Conservation (phyloP, 1,140 invertebrate species). For the Macrobrachium nipponense region DNA sequence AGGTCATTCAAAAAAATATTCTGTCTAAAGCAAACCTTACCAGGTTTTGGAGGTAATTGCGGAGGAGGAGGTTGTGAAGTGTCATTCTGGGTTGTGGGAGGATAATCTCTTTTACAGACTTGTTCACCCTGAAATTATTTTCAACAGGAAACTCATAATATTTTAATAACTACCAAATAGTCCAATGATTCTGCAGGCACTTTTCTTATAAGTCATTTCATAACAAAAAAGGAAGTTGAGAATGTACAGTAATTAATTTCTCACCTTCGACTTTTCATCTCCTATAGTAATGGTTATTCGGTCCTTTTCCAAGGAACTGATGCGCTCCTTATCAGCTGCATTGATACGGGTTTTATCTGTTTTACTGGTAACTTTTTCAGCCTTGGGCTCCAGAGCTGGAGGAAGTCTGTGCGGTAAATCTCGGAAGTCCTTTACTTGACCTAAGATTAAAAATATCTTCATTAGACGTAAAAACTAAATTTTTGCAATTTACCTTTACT, state of each 20-base stretch:
- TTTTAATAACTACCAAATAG: not conserved
- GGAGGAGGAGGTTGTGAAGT: constrained; percentile 66
- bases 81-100: constrained; percentile 28
- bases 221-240: too few relatives aligned
- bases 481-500: not conserved
- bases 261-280: not conserved
- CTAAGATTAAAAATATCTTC: not conserved
- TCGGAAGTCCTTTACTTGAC: constrained; percentile 44
- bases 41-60: constrained; percentile 71
- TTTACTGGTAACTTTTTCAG: constrained; percentile 46
- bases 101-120: constrained; percentile 51
- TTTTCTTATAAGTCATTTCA: not conserved
- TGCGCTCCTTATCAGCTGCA: constrained; percentile 16
- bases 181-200: too few relatives aligned
- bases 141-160: not conserved
- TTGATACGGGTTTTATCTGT: constrained; percentile 46
- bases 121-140: constrained; percentile 3
- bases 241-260: too few relatives aligned
- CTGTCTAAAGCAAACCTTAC: constrained; percentile 61
- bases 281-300: not conserved
- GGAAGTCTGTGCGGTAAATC: constrained; percentile 49
- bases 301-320: constrained; percentile 8
- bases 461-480: not conserved
- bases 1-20: not conserved
- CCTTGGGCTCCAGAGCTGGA: constrained; percentile 46